Conservation (phyloP, 2,888 invertebrate genomes). For the Calameuta pallipes region DNA sequence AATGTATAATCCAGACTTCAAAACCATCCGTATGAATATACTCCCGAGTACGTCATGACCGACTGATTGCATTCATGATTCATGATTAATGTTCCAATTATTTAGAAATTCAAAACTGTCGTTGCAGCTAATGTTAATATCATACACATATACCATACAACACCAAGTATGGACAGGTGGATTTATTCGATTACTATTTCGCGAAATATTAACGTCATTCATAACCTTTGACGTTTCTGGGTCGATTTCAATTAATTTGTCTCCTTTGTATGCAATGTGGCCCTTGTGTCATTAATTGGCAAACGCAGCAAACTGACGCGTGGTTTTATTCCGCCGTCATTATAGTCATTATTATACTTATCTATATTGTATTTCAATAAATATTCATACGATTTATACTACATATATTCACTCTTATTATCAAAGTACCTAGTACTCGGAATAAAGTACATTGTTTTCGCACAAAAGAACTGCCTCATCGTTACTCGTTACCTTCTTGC, state of each 20-base stretch:
- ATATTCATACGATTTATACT: background rate
- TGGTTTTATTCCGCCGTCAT: background rate
- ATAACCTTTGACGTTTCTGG: background rate
- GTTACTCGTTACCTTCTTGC: background rate
- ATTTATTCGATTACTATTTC: constrained; percentile 15
- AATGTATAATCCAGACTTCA: background rate
- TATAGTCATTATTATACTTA: background rate
- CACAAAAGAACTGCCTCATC: background rate
- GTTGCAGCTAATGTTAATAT: background rate
- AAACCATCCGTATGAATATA: background rate
- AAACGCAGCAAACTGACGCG: background rate
- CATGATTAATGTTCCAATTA: constrained; percentile 17
- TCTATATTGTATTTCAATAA: background rate
- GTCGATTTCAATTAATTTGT: background rate
- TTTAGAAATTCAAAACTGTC: constrained; percentile 13
- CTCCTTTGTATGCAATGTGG: background rate
- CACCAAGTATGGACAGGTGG: background rate
- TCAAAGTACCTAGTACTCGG: background rate
- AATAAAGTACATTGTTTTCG: background rate
- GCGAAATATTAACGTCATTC: background rate
- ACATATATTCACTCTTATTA: background rate
- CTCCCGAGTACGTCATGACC: constrained; percentile 6
- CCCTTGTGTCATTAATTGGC: background rate
- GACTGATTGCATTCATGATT: constrained; percentile 15
- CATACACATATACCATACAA: background rate